These are phyloP conservation scores for Leptonema lineaticorne DNA, from an alignment of 1,140 invertebrate genomes.

Conservation along the genomic window DNA sequence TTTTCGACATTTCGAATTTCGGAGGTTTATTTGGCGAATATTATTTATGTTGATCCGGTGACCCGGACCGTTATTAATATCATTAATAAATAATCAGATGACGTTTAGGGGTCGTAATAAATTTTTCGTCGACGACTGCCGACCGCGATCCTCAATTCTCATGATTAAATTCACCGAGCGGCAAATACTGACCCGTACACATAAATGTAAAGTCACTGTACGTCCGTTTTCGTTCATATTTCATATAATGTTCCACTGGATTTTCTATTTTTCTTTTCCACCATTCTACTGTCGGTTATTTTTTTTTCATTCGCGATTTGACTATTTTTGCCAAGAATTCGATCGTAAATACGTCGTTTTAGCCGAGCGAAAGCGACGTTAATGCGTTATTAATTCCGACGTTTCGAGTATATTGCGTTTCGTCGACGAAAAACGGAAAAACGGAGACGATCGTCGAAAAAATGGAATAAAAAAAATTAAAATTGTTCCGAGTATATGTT, in stretches of 20 bases:
- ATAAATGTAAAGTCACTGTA: constrained; percentile 7
- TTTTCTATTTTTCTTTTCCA: too few relatives aligned
- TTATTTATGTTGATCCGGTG: constrained; percentile 20
- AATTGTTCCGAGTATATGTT: not conserved
- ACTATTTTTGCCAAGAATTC: constrained; percentile 7
- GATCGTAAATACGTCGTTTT: constrained; percentile 7
- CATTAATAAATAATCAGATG: constrained; percentile 22
- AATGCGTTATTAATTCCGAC: not conserved
- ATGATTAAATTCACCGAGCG: constrained; percentile 9
- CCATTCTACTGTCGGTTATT: too few relatives aligned
- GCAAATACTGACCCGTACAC: constrained; percentile 13
- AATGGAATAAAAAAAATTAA: not conserved
- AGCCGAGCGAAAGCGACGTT: not conserved
- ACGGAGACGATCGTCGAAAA: too few relatives aligned
- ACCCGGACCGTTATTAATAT: constrained; percentile 28
- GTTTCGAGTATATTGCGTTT: too few relatives aligned
- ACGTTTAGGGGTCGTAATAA: constrained; percentile 19
- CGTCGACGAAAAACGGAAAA: too few relatives aligned
- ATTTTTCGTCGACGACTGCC: constrained; percentile 11
- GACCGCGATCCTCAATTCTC: not conserved
- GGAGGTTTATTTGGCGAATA: not conserved
- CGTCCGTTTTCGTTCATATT: not conserved
- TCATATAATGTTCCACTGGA: not conserved
- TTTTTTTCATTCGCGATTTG: not conserved
- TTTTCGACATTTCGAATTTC: not conserved